These are phyloP conservation scores for Hofmannophila pseudospretella DNA, from an alignment of 2,888 invertebrate species.

Conservation along the genomic window DNA sequence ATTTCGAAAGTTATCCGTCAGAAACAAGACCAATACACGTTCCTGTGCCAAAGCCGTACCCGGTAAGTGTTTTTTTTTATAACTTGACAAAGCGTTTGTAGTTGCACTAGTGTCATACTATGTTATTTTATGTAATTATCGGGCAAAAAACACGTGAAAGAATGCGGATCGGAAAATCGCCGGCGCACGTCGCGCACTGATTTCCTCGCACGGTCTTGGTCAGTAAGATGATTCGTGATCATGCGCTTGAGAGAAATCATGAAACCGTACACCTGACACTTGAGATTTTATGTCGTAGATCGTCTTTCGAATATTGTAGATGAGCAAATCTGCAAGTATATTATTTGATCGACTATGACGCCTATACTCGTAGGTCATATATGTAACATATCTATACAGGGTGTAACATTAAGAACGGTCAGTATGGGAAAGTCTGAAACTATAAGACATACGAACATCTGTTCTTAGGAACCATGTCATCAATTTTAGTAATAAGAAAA, in stretches of 20 bases:
- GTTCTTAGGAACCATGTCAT: too few species aligned
- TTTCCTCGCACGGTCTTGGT: conserved; percentile 55
- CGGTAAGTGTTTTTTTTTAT: conserved; percentile 43
- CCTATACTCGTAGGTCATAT: too few species aligned
- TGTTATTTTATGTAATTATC: conserved; percentile 43
- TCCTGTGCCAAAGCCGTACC: conserved; percentile 61
- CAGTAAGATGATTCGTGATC: conserved; percentile 59
- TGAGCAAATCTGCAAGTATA: too few species aligned
- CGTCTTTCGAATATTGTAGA: background rate
- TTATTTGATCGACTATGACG: too few species aligned
- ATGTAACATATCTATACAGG: too few species aligned
- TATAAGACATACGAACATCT: too few species aligned
- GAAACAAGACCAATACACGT: conserved; percentile 56
- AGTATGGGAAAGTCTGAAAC: too few species aligned
- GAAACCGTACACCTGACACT: conserved; percentile 44
- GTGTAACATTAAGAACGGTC: too few species aligned
- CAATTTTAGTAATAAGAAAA: too few species aligned
- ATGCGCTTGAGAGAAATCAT: conserved; percentile 58
- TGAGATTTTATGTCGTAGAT: conserved; percentile 19
- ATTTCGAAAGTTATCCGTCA: conserved; percentile 57
- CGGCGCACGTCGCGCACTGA: conserved; percentile 68
- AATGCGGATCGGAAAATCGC: conserved; percentile 71
- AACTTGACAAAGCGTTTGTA: background rate
- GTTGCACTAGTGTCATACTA: background rate
- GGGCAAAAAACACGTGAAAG: conserved; percentile 53